Percentiles rank a stretch among this genome's conserved stretches.
Conservation (phyloP, 2,797 vertebrate genomes). For the Phaenicophaeus curvirostris region DNA sequence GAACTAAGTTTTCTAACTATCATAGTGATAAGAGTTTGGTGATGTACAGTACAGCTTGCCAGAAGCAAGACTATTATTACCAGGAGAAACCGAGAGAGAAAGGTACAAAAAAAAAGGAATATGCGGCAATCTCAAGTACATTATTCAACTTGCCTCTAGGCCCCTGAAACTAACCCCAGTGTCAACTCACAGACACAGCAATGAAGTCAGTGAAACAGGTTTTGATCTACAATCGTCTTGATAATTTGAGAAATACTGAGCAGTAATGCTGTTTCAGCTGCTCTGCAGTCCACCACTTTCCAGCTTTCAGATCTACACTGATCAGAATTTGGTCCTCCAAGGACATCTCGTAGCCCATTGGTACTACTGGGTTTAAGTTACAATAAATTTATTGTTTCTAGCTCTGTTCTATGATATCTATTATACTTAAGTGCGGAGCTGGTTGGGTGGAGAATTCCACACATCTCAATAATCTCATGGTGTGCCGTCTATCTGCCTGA, state of each 20-base stretch:
- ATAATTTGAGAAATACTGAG: background rate
- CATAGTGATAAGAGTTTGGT: background rate
- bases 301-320: background rate
- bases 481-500: background rate
- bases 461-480: background rate
- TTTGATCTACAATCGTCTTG: background rate
- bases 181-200: background rate
- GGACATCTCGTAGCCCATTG: background rate
- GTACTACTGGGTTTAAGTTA: background rate
- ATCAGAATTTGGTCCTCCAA: background rate
- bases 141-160: constrained; percentile 9
- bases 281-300: background rate
- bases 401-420: background rate
- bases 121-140: background rate
- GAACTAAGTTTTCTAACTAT: background rate
- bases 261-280: background rate
- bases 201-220: background rate
- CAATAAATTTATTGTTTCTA: background rate
- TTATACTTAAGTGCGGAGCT: background rate
- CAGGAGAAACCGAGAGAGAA: background rate
- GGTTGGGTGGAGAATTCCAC: background rate
- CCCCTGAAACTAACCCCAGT: background rate
- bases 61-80: constrained; percentile 6
- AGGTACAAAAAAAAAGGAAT: background rate
- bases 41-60: background rate